These are phyloP conservation scores for Dolichomitus sp. DNA, from an alignment of 2,888 invertebrate species.

Conservation along the genomic window DNA sequence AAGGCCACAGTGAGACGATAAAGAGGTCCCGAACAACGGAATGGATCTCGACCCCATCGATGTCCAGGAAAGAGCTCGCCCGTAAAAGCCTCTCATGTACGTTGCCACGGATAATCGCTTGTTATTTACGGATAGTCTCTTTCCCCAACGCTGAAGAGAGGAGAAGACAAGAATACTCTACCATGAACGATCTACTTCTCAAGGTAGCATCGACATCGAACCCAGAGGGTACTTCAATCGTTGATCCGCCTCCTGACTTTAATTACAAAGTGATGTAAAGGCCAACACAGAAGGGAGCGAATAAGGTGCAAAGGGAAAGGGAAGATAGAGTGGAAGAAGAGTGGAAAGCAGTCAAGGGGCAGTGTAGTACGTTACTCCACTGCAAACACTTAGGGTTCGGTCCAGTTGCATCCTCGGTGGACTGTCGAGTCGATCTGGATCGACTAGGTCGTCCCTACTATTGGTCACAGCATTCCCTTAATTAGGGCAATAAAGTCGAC, in stretches of 20 bases:
- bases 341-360: constrained; percentile 21
- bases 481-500: constrained; percentile 54
- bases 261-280: constrained; percentile 64
- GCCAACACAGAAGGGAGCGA: constrained; percentile 35
- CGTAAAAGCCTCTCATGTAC: constrained; percentile 19
- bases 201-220: constrained; percentile 48
- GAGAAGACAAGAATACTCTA: constrained; percentile 23
- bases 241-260: constrained; percentile 67
- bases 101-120: constrained; percentile 57
- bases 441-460: constrained; percentile 4
- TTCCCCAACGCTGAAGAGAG: constrained; percentile 4
- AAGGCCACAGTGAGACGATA: constrained; percentile 55
- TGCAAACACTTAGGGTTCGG: constrained; percentile 18
- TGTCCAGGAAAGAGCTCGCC: constrained; percentile 29
- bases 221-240: constrained; percentile 57
- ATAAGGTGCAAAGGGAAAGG: constrained; percentile 37
- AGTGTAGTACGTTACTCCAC: constrained; percentile 31
- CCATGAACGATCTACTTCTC: constrained; percentile 65
- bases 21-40: constrained; percentile 51
- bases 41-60: constrained; percentile 32
- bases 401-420: constrained; percentile 5
- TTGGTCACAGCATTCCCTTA: constrained; percentile 34
- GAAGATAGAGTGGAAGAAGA: constrained; percentile 1
- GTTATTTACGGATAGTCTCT: constrained; percentile 60
- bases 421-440: constrained; percentile 31